Base-by-base conservation (phyloP, 2,797 vertebrate genomes). In the Onychomys arenicola region DNA sequence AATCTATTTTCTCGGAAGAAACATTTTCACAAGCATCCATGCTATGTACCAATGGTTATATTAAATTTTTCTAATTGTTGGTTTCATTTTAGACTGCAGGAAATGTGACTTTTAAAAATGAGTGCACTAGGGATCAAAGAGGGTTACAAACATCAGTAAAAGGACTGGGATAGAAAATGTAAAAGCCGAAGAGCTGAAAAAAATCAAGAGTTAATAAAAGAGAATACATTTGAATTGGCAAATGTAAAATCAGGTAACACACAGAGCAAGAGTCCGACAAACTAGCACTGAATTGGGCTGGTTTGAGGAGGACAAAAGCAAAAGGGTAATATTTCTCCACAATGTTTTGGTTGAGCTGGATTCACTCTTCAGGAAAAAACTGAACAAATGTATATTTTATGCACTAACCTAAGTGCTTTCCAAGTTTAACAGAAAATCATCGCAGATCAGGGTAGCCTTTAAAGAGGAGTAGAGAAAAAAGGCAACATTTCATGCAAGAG, bases 321-420 rank as follows among this genome's bases (percentile, higher is more conserved):
- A 67, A 95, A 95, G 34, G 73, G 55, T 90, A 95, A 69, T 82
- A 4, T 75, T 93, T 88, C 94, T 75, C 29, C 37, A 94, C 25
- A 55, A 75, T 71, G n/a, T 75, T 93, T 94, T 85, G 73, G 32
- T 69, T 90, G 46, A 90, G 34, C 61, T 93, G 37, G 37, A 95
- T 71, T 92, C 78, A 67, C 37, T 59, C 81, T 80, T 84, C 11
- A 89, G 77, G 12, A 88, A 95, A 93, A 76, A 94, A 49, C 82
- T 63, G 32, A 97, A 93, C 52, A 95, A 89, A 89, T 55, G 9
- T 52, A 2, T 65, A 89, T 93, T 93, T 94, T 91, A 93, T 59
- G 73, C n/a, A 63, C 43, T 77, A 88, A 19, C 55, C 12, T 91
- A 96, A 90, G 73, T 71, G 75, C 37, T 95, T 97, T 92, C 89